Base-by-base conservation (phyloP, 1,140 invertebrate genomes). In the Pollicipes pollicipes region DNA sequence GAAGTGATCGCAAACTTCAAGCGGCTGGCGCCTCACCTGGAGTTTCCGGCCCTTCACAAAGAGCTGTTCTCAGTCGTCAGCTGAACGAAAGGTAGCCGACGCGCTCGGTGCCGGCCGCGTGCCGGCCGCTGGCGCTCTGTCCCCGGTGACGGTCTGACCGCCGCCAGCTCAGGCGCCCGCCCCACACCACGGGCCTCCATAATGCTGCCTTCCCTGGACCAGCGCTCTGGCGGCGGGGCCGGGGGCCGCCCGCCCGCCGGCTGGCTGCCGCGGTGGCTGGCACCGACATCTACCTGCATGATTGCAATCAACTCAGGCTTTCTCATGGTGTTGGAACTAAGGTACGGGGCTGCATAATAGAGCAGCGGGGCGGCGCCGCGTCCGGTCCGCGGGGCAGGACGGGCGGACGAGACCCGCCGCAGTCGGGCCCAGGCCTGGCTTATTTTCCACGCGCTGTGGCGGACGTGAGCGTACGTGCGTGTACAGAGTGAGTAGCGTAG, bases 1-100 rank as follows among this genome's bases (percentile, higher is more conserved):
- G 79, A 80, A 69, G 77, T 82, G 58, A 75, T 84, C 28, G 77
- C 78, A 69, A 79, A 78, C 71, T 83, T 84, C 75, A 74, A 68
- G 37, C 31, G 68, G 28, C 28, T 26, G 26, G 28, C 30, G 69
- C 27, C 75, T 78, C 68, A 76, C 77, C 73, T 82, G 27, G 80
- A 82, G 58, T 83, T 84, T 75, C 83, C 83, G 64, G 80, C 81
- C 28, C 77, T 84, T 32, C 82, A 84, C 75, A 81, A 82, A 73
- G 83, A 84, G 78, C 78, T 84, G n/a, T 84, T 84, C 74, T 81
- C 82, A 0, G n/a, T 26, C 16, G 45, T 30, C 31, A 45, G 29
- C 28, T 64, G 64, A 37, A 30, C 28, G 21, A 29, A n/a, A 45
- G 24, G 45, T 64, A 30, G 27, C 31, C 24, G n/a, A n/a, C n/a